phyloP scores from a whole-genome alignment of 2,797 vertebrate genomes.

The Pangasius macronema region DNA sequence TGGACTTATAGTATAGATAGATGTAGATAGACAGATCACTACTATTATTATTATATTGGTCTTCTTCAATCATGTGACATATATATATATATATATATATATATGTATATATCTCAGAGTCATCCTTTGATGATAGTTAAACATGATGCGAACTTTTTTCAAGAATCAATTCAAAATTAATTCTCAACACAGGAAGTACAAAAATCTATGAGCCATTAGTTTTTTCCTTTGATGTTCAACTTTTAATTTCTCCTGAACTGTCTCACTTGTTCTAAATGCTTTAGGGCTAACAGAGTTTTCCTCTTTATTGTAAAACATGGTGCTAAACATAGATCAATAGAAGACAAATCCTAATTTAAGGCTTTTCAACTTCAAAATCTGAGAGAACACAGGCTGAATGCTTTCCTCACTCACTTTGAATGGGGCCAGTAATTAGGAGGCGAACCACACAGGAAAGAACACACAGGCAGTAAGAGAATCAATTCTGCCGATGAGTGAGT shows the following conservation, averaged over 20 bases:
- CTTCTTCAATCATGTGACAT: too few relatives aligned
- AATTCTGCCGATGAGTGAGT: conserved; percentile 79
- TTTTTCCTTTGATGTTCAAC: background rate
- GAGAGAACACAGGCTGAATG: background rate
- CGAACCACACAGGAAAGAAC: conserved; percentile 50
- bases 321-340: conserved; percentile 22
- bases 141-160: background rate
- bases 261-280: background rate
- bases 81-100: too few relatives aligned
- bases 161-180: background rate
- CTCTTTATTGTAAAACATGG: background rate
- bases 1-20: background rate
- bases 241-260: background rate
- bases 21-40: background rate
- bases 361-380: background rate
- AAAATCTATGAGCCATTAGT: background rate
- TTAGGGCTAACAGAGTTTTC: background rate
- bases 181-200: background rate
- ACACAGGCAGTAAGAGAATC: conserved; percentile 48
- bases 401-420: conserved; percentile 28
- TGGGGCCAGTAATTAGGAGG: conserved; percentile 37
- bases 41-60: background rate
- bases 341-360: conserved; percentile 4
- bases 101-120: background rate
- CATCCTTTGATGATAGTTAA: background rate